phyloP scores from a whole-genome alignment of 2,113 vertebrate species.

The Sorex fumeus region DNA sequence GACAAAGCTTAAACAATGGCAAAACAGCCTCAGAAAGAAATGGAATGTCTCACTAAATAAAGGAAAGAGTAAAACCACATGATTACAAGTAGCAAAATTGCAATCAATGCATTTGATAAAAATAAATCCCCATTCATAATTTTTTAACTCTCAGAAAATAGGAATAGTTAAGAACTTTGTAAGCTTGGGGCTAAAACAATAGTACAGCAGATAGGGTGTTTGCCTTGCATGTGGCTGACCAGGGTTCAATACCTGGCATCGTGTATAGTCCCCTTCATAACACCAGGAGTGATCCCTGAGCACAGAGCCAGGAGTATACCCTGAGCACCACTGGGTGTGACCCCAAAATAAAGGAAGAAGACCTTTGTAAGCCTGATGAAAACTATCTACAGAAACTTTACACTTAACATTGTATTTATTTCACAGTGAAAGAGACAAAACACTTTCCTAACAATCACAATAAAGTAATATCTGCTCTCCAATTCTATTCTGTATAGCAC shows the following conservation, averaged over 20 bases:
- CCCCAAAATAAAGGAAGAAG: background rate
- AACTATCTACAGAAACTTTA: background rate
- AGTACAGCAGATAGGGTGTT: too few species aligned
- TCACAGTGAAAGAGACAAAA: background rate
- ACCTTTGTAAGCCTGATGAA: slow-evolving; percentile 33
- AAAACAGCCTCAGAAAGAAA: background rate
- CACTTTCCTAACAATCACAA: background rate
- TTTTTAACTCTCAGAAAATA: background rate
- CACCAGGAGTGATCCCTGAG: too few species aligned
- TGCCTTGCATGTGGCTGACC: too few species aligned
- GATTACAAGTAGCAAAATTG: too few species aligned
- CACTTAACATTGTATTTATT: background rate
- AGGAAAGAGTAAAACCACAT: background rate
- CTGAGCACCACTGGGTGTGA: too few species aligned
- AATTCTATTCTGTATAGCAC: background rate
- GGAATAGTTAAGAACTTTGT: background rate
- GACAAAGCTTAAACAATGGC: background rate
- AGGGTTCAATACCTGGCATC: too few species aligned
- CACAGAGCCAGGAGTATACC: too few species aligned
- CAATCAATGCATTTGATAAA: background rate
- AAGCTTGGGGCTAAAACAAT: background rate
- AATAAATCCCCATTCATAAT: slow-evolving; percentile 15
- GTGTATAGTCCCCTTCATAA: too few species aligned
- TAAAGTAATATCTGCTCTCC: background rate
- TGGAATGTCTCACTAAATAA: background rate